These are phyloP conservation scores for Meiosimyza decipiens DNA, from an alignment of 2,888 invertebrate species.

Conservation along the genomic window DNA sequence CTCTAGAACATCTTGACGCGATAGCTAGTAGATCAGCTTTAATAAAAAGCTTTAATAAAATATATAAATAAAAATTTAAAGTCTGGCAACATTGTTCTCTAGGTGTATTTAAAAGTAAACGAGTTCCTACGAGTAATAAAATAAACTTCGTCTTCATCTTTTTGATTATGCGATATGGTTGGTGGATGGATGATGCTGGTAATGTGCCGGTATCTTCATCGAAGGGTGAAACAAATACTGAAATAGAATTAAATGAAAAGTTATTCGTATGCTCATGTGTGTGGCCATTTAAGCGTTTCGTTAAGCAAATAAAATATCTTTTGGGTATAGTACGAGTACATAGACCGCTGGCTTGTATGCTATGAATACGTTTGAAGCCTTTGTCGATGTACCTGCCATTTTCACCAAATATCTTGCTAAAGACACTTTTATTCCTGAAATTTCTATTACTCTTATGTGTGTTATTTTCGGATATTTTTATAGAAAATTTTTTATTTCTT, in stretches of 20 bases:
- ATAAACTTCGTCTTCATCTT: conserved; percentile 58
- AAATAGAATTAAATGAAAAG: conserved; percentile 34
- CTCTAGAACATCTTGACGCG: too few relatives aligned
- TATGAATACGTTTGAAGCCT: conserved; percentile 4
- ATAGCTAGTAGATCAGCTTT: too few relatives aligned
- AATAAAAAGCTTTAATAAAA: too few relatives aligned
- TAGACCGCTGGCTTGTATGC: not conserved
- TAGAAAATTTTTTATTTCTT: too few relatives aligned
- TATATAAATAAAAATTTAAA: too few relatives aligned
- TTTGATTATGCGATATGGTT: conserved; percentile 5
- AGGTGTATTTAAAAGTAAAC: conserved; percentile 42
- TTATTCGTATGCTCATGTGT: conserved; percentile 1
- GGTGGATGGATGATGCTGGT: conserved; percentile 11
- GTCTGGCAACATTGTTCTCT: not conserved
- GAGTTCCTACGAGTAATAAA: conserved; percentile 49
- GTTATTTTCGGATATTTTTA: too few relatives aligned
- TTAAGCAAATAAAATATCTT: conserved; percentile 58
- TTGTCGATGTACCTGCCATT: conserved; percentile 17
- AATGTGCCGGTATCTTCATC: not conserved
- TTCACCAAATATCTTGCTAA: not conserved
- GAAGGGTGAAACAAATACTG: not conserved
- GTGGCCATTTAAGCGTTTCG: conserved; percentile 53
- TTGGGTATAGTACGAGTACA: conserved; percentile 8
- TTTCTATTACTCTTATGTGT: too few relatives aligned
- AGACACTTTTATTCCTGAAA: too few relatives aligned